phyloP scores from a whole-genome alignment of 2,113 vertebrate species.

The Leucosticte australis region DNA sequence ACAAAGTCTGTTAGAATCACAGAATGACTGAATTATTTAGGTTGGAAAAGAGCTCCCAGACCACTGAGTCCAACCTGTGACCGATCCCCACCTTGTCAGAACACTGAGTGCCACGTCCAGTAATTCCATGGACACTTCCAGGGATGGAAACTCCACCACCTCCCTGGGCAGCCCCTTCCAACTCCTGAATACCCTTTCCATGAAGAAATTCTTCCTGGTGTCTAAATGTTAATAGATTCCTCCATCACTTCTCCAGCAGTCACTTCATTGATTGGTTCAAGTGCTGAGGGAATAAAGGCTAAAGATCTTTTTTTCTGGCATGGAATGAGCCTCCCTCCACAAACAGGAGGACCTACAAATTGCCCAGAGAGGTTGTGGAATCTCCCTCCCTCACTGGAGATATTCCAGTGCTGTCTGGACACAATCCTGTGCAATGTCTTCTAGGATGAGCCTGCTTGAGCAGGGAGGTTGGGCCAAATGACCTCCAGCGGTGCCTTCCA shows the following conservation, averaged over 20 bases:
- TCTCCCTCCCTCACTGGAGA: neutral
- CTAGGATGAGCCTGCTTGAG: neutral
- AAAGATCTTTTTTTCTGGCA: neutral
- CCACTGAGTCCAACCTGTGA: neutral
- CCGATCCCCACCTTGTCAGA: accelerated
- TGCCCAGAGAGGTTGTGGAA: neutral
- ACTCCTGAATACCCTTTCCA: neutral
- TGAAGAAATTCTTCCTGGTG: neutral
- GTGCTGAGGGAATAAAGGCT: neutral
- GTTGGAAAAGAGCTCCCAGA: neutral
- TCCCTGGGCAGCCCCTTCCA: neutral
- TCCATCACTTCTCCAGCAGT: neutral
- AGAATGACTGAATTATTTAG: neutral
- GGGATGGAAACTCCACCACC: neutral
- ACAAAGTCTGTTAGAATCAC: neutral
- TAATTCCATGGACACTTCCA: neutral
- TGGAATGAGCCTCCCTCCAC: neutral
- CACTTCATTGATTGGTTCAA: accelerated
- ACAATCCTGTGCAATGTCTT: neutral
- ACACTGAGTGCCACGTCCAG: accelerated
- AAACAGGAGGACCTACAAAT: neutral
- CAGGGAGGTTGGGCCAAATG: neutral
- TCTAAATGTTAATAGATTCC: neutral
- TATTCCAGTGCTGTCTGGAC: neutral
- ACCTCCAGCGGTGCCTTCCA: neutral